Conservation (phyloP, 2,888 invertebrate genomes). For the Enoplolaimus lenunculus region DNA sequence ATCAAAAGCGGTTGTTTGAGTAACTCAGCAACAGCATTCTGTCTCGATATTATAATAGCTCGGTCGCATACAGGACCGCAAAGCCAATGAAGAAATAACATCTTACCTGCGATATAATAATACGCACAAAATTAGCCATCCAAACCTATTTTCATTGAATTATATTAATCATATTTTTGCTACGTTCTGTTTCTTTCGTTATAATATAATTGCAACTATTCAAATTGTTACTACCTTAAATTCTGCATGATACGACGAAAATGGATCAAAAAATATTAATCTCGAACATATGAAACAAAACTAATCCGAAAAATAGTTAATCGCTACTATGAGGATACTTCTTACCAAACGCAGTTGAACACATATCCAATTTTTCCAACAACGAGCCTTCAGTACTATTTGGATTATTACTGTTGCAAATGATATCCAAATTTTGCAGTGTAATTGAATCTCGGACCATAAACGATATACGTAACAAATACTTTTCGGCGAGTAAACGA, state of each 20-base stretch:
- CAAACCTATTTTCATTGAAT: too few species aligned
- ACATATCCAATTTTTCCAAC: slow-evolving; percentile 65
- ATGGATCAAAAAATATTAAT: too few species aligned
- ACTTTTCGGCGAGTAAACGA: too few species aligned
- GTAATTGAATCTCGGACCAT: slow-evolving; percentile 79
- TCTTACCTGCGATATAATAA: slow-evolving; percentile 38
- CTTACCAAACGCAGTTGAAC: slow-evolving; percentile 80
- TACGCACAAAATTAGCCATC: too few species aligned
- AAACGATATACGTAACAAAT: slow-evolving; percentile 28
- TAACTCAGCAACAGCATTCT: slow-evolving; percentile 65
- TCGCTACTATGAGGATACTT: too few species aligned
- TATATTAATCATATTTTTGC: too few species aligned
- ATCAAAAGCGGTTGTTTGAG: slow-evolving; percentile 48
- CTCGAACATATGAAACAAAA: too few species aligned
- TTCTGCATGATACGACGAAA: too few species aligned
- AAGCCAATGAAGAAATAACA: slow-evolving; percentile 76
- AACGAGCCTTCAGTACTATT: slow-evolving; percentile 61
- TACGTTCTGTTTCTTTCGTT: too few species aligned
- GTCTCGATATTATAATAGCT: slow-evolving; percentile 58
- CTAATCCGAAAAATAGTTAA: too few species aligned
- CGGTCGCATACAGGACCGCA: slow-evolving; percentile 74
- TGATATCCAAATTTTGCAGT: slow-evolving; percentile 60
- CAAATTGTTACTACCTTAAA: too few species aligned
- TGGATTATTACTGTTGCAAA: slow-evolving; percentile 43
- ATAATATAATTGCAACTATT: too few species aligned